phyloP scores from a whole-genome alignment of 1,140 invertebrate species.

The Galendromus occidentalis region DNA sequence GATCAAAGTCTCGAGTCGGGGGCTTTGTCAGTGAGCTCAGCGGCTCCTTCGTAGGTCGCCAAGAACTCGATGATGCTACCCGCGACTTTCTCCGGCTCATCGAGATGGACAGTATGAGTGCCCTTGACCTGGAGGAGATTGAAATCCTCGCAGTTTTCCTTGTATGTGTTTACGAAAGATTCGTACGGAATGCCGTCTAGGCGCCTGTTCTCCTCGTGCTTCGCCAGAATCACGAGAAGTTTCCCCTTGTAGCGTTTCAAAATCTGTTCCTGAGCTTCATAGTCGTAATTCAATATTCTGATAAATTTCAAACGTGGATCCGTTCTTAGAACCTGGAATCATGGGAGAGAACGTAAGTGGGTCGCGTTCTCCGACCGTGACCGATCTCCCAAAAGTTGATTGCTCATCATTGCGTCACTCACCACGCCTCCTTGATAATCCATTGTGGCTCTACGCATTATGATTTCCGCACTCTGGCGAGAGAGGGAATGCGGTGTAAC shows the following conservation, averaged over 20 bases:
- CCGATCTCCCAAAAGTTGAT: too few species aligned
- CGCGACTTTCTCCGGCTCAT: constrained; percentile 45
- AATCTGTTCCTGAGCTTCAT: neutral
- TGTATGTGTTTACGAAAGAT: constrained; percentile 18
- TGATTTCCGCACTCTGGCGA: neutral
- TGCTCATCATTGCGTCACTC: too few species aligned
- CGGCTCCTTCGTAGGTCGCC: neutral
- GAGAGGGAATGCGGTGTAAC: neutral
- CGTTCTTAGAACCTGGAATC: neutral
- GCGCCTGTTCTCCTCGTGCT: neutral
- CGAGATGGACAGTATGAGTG: constrained; percentile 62
- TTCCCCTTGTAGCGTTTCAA: neutral
- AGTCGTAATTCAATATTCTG: neutral
- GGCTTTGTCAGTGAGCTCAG: too few species aligned
- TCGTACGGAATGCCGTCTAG: neutral
- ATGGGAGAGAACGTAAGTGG: neutral
- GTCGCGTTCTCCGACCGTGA: too few species aligned
- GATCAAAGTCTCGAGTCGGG: too few species aligned
- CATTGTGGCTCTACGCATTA: neutral
- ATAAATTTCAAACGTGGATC: neutral
- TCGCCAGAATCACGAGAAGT: neutral
- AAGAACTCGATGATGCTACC: constrained; percentile 23
- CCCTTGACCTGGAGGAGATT: constrained; percentile 49
- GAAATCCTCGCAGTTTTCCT: constrained; percentile 26
- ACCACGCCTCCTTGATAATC: constrained; percentile 10